Evolutionary conservation across 2,888 invertebrate species (phyloP).

Genomic region (Hirtodrosophila histrioides): DNA sequence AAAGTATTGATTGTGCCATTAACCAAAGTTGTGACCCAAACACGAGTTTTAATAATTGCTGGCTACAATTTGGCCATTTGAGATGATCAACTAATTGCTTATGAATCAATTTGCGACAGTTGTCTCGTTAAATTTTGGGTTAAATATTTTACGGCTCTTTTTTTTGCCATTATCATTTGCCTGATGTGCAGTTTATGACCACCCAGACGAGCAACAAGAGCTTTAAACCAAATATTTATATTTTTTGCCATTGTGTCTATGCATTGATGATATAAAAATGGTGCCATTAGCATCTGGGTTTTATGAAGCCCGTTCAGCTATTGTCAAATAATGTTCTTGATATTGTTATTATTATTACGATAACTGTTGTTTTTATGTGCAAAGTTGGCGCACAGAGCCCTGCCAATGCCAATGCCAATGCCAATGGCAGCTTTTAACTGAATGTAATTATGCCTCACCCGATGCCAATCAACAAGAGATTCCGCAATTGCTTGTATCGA

Average conservation of each 20-base stretch:
- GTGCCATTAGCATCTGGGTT: conserved; percentile 65
- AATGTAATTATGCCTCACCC: conserved; percentile 43
- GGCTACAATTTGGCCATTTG: conserved; percentile 41
- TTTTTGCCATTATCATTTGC: conserved; percentile 55
- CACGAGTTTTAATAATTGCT: conserved; percentile 7
- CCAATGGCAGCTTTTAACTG: conserved; percentile 19
- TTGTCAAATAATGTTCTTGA: conserved; percentile 62
- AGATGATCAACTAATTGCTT: conserved; percentile 62
- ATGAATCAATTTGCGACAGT: conserved; percentile 59
- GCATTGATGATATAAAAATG: conserved; percentile 57
- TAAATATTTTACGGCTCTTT: conserved; percentile 59
- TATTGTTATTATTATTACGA: conserved; percentile 48
- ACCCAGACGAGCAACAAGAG: conserved; percentile 9
- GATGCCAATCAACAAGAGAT: conserved; percentile 35
- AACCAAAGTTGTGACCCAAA: conserved; percentile 2
- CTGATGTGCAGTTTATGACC: conserved; percentile 60
- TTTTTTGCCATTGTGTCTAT: conserved; percentile 23
- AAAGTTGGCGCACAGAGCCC: conserved; percentile 48
- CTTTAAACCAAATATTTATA: conserved; percentile 16
- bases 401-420: conserved; percentile 26
- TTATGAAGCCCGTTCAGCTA: conserved; percentile 68
- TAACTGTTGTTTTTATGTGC: conserved; percentile 64
- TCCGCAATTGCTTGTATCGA: conserved; percentile 10
- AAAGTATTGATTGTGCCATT: not conserved
- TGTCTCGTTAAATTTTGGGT: conserved; percentile 57